Percentiles rank a stretch among this genome's conserved stretches.
Evolutionary conservation across 2,113 vertebrate genomes (phyloP).

Genomic region (Excalfactoria chinensis): DNA sequence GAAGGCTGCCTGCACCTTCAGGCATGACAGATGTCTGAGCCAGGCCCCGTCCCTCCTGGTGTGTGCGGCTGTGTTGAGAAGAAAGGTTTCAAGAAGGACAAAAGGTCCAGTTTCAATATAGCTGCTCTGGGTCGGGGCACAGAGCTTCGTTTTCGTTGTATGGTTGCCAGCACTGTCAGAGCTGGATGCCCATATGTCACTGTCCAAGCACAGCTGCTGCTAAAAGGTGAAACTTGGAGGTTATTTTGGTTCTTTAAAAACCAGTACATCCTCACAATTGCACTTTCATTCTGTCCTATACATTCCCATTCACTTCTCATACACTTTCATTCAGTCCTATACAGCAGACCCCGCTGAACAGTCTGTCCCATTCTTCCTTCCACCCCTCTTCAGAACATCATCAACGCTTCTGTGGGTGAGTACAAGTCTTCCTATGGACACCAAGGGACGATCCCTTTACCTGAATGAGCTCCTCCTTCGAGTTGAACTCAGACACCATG

Average conservation of each 20-base stretch:
- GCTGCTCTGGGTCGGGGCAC: not conserved
- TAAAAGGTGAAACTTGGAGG: not conserved
- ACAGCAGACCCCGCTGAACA: no score
- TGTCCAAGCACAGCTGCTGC: not conserved
- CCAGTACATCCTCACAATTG: not conserved
- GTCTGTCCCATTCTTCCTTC: no score
- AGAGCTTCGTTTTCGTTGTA: not conserved
- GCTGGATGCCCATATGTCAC: not conserved
- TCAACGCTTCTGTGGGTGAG: rapidly evolving
- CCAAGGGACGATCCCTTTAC: conserved; percentile 45
- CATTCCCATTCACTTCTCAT: no score
- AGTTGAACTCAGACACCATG: conserved; percentile 83
- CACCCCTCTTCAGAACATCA: no score
- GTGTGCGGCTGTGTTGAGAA: not conserved
- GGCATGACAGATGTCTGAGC: not conserved
- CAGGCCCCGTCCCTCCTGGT: not conserved
- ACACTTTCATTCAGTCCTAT: no score
- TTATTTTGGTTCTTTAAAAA: not conserved
- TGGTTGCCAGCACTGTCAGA: not conserved
- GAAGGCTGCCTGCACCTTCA: not conserved
- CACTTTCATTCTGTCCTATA: not conserved
- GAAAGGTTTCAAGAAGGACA: not conserved
- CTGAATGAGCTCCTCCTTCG: conserved; percentile 90
- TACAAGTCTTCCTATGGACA: rapidly evolving
- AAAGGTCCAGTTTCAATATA: not conserved